These are phyloP conservation scores for Zhuqinia jingwanae DNA, from an alignment of 2,888 invertebrate genomes.

Conservation along the genomic window DNA sequence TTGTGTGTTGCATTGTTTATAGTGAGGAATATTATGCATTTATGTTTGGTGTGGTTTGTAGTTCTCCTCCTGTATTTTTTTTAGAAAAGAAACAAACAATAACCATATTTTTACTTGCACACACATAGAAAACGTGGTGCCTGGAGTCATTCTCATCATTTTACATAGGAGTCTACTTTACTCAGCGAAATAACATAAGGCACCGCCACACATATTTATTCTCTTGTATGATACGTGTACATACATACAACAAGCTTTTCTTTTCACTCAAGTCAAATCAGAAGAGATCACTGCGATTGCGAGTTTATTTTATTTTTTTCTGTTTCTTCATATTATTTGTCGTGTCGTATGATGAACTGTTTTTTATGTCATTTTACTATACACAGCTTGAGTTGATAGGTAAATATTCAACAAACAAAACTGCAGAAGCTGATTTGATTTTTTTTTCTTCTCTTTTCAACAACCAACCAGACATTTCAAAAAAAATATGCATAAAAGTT, in stretches of 20 bases:
- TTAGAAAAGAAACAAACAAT: constrained; percentile 38
- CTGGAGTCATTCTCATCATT: constrained; percentile 31
- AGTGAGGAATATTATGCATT: neutral
- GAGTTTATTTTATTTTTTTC: neutral
- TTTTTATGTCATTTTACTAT: neutral
- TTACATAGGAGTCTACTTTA: neutral
- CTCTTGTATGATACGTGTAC: too few species aligned
- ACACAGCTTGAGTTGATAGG: too few species aligned
- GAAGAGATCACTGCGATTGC: neutral
- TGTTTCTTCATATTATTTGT: neutral
- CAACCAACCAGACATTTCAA: neutral
- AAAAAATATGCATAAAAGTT: constrained; percentile 19
- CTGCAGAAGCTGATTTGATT: neutral
- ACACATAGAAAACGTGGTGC: constrained; percentile 35
- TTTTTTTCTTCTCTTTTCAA: too few species aligned
- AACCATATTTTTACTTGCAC: constrained; percentile 40
- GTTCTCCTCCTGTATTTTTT: neutral
- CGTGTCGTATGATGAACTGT: neutral
- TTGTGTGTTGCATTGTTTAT: too few species aligned
- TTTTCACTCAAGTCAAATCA: neutral
- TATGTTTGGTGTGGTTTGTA: neutral
- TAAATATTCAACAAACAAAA: too few species aligned
- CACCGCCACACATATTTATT: neutral
- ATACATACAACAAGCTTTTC: neutral
- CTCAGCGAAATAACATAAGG: constrained; percentile 1